phyloP scores from a whole-genome alignment of 2,113 vertebrate species.

The Ramphastos sulfuratus region DNA sequence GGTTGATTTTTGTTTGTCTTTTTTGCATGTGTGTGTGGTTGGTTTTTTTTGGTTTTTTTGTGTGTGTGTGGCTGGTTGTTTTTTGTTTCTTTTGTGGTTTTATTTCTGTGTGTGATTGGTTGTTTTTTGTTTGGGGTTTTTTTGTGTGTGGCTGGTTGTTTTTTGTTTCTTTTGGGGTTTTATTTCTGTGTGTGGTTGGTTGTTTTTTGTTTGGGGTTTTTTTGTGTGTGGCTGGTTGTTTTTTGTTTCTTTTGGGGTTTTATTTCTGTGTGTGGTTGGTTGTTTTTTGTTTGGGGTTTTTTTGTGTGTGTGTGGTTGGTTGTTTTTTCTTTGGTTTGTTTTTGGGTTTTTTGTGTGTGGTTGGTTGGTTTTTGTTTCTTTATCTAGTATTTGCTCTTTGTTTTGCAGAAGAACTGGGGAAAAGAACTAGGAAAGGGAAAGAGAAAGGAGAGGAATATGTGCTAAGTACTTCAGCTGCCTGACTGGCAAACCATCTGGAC shows the following conservation, averaged over 20 bases:
- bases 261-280: no score
- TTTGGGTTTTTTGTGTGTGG: neutral
- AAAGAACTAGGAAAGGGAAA: neutral
- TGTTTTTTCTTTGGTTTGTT: no score
- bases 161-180: neutral
- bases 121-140: no score
- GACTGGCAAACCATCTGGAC: neutral
- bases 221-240: neutral
- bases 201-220: neutral
- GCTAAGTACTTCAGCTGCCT: neutral
- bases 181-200: no score
- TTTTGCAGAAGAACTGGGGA: neutral
- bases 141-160: no score
- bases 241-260: no score
- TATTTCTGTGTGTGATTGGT: no score
- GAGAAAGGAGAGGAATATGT: neutral
- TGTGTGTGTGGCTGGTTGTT: no score
- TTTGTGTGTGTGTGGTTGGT: no score
- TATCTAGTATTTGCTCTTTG: neutral
- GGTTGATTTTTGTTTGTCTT: no score
- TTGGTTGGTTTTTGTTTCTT: neutral
- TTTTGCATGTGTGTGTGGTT: no score
- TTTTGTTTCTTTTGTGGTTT: neutral
- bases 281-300: neutral
- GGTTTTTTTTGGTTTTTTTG: no score